These are phyloP conservation scores for Sebastes iracundus DNA, from an alignment of 2,797 vertebrate genomes.

Conservation along the genomic window DNA sequence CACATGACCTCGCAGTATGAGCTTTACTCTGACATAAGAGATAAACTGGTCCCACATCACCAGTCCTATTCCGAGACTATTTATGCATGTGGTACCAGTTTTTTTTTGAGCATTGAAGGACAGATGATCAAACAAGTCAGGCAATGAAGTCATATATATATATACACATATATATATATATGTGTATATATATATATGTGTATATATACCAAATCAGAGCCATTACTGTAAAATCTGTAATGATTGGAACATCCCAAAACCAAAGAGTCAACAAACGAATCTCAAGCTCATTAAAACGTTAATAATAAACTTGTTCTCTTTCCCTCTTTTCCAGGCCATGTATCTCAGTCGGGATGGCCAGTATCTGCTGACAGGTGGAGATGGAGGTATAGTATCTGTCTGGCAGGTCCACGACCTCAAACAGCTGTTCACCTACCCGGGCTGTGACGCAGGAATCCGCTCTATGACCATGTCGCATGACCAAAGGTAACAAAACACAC, in stretches of 20 bases:
- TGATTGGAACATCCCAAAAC: background rate
- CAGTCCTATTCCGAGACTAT: conserved; percentile 36
- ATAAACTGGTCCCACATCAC: conserved; percentile 43
- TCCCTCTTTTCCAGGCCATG: conserved; percentile 84
- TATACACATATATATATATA: too few relatives aligned
- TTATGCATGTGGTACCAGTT: conserved; percentile 36
- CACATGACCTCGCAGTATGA: conserved; percentile 50
- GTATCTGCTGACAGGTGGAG: conserved; percentile 95
- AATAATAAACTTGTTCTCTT: background rate
- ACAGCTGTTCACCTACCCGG: conserved; percentile 93
- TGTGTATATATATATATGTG: too few relatives aligned
- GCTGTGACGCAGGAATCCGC: conserved; percentile 96
- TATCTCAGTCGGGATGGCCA: conserved; percentile 95
- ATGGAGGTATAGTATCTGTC: conserved; percentile 90
- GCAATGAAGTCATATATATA: background rate
- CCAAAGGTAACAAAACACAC: conserved; percentile 87
- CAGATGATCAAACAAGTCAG: background rate
- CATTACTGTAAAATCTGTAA: background rate
- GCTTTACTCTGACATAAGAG: conserved; percentile 44
- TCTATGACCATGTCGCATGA: conserved; percentile 96
- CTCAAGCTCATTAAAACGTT: background rate
- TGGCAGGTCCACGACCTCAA: conserved; percentile 93
- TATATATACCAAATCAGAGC: too few relatives aligned
- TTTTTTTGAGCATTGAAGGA: background rate
- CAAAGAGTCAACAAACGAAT: background rate